Evolutionary conservation across 2,113 vertebrate genomes (phyloP).

Genomic region (Aegypius monachus): DNA sequence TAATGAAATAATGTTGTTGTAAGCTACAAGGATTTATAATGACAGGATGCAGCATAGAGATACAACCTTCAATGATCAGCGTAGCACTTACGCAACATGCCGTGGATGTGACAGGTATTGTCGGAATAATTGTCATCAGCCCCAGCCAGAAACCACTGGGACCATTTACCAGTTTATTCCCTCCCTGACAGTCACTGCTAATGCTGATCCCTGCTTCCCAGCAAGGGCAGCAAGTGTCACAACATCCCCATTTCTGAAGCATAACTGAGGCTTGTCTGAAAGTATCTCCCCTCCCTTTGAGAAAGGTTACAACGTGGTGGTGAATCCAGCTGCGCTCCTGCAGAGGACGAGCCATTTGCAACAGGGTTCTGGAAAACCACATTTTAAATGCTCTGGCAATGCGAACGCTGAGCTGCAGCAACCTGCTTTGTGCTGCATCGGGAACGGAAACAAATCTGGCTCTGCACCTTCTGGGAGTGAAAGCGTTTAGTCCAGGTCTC

Average conservation of each 20-base stretch:
- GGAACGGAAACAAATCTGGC: neutral
- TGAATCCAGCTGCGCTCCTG: fast-evolving
- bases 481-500: neutral
- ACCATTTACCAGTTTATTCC: neutral
- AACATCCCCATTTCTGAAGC: neutral
- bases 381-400: neutral
- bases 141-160: neutral
- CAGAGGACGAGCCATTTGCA: neutral
- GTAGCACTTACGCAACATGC: neutral
- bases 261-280: neutral
- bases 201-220: neutral
- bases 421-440: neutral
- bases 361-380: neutral
- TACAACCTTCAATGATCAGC: neutral
- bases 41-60: neutral
- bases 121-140: neutral
- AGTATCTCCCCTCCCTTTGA: neutral
- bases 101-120: neutral
- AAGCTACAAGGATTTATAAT: neutral
- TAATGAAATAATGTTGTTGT: neutral
- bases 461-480: neutral
- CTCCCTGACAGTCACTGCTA: neutral
- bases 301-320: fast-evolving
- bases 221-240: neutral
- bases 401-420: neutral